phyloP scores from a whole-genome alignment of 1,140 invertebrate species.

The Anoplophora glabripennis region DNA sequence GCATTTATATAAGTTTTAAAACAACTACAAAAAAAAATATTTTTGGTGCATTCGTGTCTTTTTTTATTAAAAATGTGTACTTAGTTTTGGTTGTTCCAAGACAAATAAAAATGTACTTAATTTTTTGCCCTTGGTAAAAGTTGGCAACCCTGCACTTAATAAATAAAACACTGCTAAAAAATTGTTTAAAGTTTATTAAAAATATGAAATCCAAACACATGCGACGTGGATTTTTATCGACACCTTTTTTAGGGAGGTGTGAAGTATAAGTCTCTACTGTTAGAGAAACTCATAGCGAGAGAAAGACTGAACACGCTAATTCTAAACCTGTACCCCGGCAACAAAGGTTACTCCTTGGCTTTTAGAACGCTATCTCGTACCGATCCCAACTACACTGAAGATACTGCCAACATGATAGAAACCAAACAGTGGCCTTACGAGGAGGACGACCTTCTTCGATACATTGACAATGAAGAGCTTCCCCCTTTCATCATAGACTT shows the following conservation, averaged over 20 bases:
- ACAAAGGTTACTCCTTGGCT: slow-evolving; percentile 87
- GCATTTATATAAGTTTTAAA: too few species aligned
- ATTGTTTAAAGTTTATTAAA: too few species aligned
- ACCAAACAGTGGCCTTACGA: slow-evolving; percentile 74
- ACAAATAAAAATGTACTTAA: too few species aligned
- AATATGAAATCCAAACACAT: too few species aligned
- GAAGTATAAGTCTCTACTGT: slow-evolving; percentile 68
- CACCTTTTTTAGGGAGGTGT: slow-evolving; percentile 55
- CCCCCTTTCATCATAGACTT: slow-evolving; percentile 83
- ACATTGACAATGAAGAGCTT: slow-evolving; percentile 81
- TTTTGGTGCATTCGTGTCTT: too few species aligned
- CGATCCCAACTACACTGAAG: slow-evolving; percentile 51
- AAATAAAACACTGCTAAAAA: too few species aligned
- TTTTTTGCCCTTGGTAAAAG: too few species aligned
- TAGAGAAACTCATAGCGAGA: slow-evolving; percentile 79
- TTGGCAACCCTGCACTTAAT: too few species aligned
- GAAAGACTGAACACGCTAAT: slow-evolving; percentile 86
- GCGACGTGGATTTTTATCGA: slow-evolving; percentile 6
- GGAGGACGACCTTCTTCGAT: slow-evolving; percentile 71
- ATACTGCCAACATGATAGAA: slow-evolving; percentile 62
- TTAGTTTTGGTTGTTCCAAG: too few species aligned
- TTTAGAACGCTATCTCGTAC: slow-evolving; percentile 30
- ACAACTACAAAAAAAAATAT: too few species aligned
- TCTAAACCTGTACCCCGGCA: slow-evolving; percentile 85
- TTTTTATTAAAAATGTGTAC: too few species aligned